Conservation (phyloP, 2,113 vertebrate species). For the Gymnarchus niloticus region DNA sequence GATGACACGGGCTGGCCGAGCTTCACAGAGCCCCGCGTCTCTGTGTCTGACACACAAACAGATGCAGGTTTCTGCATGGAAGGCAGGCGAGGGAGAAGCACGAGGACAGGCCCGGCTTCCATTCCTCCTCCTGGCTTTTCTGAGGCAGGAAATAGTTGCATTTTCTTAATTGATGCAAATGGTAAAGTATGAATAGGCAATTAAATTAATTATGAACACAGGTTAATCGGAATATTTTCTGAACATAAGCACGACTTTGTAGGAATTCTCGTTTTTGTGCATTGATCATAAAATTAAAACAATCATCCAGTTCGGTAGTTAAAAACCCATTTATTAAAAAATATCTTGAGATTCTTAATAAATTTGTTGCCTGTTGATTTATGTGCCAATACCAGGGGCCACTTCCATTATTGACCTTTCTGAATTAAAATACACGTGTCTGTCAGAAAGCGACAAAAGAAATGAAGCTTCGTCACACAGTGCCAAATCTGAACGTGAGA, state of each 20-base stretch:
- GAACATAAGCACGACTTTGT: neutral
- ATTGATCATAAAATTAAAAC: neutral
- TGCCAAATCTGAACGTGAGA: neutral
- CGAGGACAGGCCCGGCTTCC: neutral
- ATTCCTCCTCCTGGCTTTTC: neutral
- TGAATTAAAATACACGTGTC: neutral
- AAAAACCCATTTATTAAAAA: neutral
- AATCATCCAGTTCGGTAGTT: neutral
- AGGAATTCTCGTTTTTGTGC: too few relatives aligned
- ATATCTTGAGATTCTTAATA: neutral
- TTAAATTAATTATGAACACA: neutral
- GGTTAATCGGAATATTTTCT: neutral
- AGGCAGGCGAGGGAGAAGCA: neutral
- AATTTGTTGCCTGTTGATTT: neutral
- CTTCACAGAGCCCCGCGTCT: neutral
- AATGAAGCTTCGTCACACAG: too few relatives aligned
- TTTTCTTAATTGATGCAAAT: neutral
- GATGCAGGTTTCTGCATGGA: neutral
- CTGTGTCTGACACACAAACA: neutral
- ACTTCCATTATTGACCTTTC: neutral
- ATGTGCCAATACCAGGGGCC: neutral
- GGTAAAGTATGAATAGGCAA: neutral
- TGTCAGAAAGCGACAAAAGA: too few relatives aligned
- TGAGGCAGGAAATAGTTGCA: neutral
- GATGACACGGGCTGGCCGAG: slow-evolving; percentile 16